phyloP scores from a whole-genome alignment of 2,113 vertebrate species.

The Dendrocopos noguchii region DNA sequence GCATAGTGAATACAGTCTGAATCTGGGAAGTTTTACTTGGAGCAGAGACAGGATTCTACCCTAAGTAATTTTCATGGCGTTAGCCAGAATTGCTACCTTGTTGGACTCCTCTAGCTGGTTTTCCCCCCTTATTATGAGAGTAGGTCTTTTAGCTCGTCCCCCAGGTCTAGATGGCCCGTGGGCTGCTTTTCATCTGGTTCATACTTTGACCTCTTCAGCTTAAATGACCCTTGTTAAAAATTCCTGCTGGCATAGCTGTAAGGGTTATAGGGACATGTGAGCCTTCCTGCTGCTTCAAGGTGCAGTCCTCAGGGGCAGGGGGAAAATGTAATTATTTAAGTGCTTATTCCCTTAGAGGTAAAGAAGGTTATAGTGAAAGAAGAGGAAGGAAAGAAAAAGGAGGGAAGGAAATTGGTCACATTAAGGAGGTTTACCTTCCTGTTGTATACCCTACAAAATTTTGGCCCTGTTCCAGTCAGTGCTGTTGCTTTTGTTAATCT shows the following conservation, averaged over 20 bases:
- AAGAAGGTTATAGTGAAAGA: conserved; percentile 40
- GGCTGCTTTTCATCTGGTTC: conserved; percentile 59
- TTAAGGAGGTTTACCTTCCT: conserved; percentile 48
- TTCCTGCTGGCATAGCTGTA: conserved; percentile 48
- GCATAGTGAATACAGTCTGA: neutral
- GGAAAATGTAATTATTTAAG: conserved; percentile 52
- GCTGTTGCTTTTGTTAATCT: neutral
- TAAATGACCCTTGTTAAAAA: conserved; percentile 60
- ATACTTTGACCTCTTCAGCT: conserved; percentile 59
- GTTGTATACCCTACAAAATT: neutral
- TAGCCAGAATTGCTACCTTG: neutral
- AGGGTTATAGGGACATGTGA: conserved; percentile 28
- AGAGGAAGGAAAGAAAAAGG: conserved; percentile 44
- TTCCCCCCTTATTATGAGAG: neutral
- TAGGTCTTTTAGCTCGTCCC: conserved; percentile 18
- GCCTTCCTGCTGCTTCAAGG: conserved; percentile 65
- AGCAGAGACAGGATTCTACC: neutral
- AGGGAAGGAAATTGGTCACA: conserved; percentile 55
- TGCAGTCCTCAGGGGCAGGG: conserved; percentile 34
- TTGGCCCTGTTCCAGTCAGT: conserved; percentile 7
- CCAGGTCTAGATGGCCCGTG: conserved; percentile 29
- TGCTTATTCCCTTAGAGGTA: conserved; percentile 25
- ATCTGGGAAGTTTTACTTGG: neutral
- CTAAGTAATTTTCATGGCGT: neutral
- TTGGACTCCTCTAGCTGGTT: neutral